Base-by-base conservation (phyloP, 2,888 invertebrate genomes). In the Caradrina kadenii region DNA sequence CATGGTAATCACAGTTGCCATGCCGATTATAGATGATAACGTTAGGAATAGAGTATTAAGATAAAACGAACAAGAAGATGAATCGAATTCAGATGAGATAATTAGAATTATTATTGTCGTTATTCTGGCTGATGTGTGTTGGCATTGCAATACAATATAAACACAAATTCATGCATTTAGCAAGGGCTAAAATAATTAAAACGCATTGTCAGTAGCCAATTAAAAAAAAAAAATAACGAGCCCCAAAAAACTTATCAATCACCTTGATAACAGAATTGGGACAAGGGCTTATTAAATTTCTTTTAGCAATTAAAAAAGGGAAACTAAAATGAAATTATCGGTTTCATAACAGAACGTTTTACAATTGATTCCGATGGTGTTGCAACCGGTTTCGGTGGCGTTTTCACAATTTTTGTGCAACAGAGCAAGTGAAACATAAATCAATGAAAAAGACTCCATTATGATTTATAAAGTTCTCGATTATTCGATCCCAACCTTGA, bases 381-480 rank as follows among this genome's bases (percentile, higher is more conserved):
- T 76, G 84, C 63, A 86, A 86, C 66, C 8, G 58, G 62, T 75
- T 77, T 84, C 71, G 64, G 71, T 66, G 70, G 54, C 49, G 61
- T 72, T 86, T 86, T 76, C 71, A 76, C 73, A 86, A 84, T 26
- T 52, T 15, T 49, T 64, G 50, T 62, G 83, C 73, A 81, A 83
- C 35, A 58, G 63, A 66, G 61, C 19, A 52, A 54, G 49, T 69
- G 70, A 70, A 55, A 76, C 48, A 68, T 21, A 31, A 70, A 76
- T 69, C 31, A 69, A 49, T 49, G 31, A 19, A 31, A 31, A 26
- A 48, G 42, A 22, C 1, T 68, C 21, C 22, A 22, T 31, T 76
- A 17, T 19, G 13, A 54, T n/a, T n/a, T 31, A 31, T 22, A 13
- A 42, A 21, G 13, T 76, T 55, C 49, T 76, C 13, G 31, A 70